A percentile compares a stretch with the other conserved stretches of the same genome.
phyloP scores from a whole-genome alignment of 1,140 invertebrate genomes.

The Nephila pilipes region DNA sequence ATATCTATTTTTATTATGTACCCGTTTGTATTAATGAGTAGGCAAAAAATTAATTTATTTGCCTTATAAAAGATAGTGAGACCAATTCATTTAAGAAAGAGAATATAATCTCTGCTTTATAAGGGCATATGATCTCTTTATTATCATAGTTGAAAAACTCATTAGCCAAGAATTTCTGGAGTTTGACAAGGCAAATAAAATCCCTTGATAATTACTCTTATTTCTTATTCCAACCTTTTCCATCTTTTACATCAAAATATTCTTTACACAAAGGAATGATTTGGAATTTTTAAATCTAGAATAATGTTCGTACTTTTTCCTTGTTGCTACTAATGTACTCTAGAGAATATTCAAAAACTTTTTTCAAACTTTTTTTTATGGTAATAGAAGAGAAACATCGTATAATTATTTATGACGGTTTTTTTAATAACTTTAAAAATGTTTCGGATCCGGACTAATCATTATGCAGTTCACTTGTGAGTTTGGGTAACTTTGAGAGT shows the following conservation, averaged over 20 bases:
- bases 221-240: not conserved
- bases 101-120: not conserved
- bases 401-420: not conserved
- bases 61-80: conserved; percentile 39
- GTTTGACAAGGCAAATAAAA: not conserved
- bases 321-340: not conserved
- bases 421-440: not conserved
- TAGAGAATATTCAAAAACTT: not conserved
- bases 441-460: too few relatives aligned
- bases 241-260: not conserved
- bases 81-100: conserved; percentile 1
- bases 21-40: not conserved
- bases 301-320: not conserved
- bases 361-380: too few relatives aligned
- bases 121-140: not conserved
- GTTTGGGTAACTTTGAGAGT: not conserved
- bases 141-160: conserved; percentile 31
- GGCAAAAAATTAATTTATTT: conserved; percentile 27
- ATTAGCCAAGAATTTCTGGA: not conserved
- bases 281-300: not conserved
- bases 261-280: not conserved
- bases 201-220: not conserved
- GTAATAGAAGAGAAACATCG: too few relatives aligned
- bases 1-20: too few relatives aligned
- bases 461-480: not conserved